These are phyloP conservation scores for Griposia aprilina DNA, from an alignment of 2,888 invertebrate species.

Conservation along the genomic window DNA sequence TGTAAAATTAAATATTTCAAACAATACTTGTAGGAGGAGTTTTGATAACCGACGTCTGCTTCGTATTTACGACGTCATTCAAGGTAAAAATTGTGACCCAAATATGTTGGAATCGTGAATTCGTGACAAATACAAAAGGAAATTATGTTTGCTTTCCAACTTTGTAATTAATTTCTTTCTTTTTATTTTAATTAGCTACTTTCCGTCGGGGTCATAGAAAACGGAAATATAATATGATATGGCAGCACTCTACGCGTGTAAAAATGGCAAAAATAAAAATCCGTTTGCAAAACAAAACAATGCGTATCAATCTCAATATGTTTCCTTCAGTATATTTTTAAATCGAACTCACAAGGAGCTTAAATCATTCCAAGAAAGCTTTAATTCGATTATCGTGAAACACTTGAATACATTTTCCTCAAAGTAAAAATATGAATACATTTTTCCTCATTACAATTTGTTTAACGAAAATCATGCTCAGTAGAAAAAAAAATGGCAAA, in stretches of 20 bases:
- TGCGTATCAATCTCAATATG: constrained; percentile 3
- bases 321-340: constrained; percentile 40
- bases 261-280: not conserved
- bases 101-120: constrained; percentile 24
- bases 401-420: constrained; percentile 41
- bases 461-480: not conserved
- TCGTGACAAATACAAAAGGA: constrained; percentile 17
- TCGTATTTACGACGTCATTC: constrained; percentile 25
- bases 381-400: constrained; percentile 24
- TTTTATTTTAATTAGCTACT: constrained; percentile 8
- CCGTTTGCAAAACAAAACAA: not conserved
- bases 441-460: constrained; percentile 40
- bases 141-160: not conserved
- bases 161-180: not conserved
- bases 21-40: constrained; percentile 1
- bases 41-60: not conserved
- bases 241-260: not conserved
- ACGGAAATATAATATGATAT: not conserved
- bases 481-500: not conserved
- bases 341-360: constrained; percentile 2
- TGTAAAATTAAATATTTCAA: constrained; percentile 37
- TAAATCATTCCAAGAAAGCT: constrained; percentile 50
- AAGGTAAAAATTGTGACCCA: constrained; percentile 16
- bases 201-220: not conserved
- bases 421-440: constrained; percentile 11